Evolutionary conservation across 2,113 vertebrate genomes (phyloP).

Genomic region (Canis aureus): DNA sequence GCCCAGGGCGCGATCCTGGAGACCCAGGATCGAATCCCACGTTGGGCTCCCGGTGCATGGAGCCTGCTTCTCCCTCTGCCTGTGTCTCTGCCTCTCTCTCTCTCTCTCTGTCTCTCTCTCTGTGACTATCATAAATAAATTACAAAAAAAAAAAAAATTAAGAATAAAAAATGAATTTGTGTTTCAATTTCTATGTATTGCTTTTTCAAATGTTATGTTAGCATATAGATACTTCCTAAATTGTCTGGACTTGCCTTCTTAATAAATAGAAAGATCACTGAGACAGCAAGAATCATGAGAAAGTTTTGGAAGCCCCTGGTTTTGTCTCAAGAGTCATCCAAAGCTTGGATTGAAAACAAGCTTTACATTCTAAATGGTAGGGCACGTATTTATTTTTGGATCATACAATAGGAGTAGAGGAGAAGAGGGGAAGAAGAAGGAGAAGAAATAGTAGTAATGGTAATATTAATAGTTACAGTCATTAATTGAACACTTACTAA

Average conservation of each 20-base stretch:
- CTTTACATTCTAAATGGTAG: not conserved
- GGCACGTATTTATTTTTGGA: not conserved
- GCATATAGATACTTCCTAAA: not conserved
- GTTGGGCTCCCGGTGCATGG: too few relatives aligned
- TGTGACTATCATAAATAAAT: too few relatives aligned
- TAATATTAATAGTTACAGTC: not conserved
- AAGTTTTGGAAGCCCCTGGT: not conserved
- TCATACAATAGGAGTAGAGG: not conserved
- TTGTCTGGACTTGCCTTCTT: not conserved
- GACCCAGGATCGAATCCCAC: too few relatives aligned
- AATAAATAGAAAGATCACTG: not conserved
- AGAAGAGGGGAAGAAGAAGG: not conserved
- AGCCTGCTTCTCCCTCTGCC: too few relatives aligned
- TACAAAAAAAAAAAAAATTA: too few relatives aligned
- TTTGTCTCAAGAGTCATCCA: not conserved
- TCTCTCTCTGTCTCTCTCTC: too few relatives aligned
- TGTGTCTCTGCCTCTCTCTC: too few relatives aligned
- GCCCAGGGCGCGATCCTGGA: too few relatives aligned
- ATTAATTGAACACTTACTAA: not conserved
- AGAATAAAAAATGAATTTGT: conserved; percentile 18
- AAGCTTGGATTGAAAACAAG: not conserved
- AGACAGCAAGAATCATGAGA: not conserved
- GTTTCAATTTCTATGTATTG: not conserved
- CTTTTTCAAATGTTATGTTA: not conserved
- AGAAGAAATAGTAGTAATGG: not conserved